Conservation (phyloP, 2,888 invertebrate species). For the Hirtodrosophila alboralis region DNA sequence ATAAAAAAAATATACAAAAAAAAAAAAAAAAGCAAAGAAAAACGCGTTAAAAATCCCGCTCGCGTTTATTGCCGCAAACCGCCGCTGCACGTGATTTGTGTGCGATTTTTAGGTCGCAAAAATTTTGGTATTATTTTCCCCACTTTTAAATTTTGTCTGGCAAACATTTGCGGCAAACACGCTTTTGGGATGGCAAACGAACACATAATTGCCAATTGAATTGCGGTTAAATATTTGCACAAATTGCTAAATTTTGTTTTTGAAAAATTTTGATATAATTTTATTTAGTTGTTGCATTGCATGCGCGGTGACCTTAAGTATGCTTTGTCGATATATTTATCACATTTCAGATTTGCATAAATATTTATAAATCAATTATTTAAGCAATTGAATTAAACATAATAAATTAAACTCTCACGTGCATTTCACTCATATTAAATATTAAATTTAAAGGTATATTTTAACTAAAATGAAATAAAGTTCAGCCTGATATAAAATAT, state of each 20-base stretch:
- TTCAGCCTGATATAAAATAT: no score
- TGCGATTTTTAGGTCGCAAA: constrained; percentile 50
- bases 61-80: constrained; percentile 65
- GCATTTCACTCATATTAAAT: no score
- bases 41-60: constrained; percentile 51
- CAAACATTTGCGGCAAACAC: constrained; percentile 38
- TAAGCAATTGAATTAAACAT: constrained; percentile 9
- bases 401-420: neutral
- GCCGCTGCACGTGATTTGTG: constrained; percentile 67
- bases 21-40: neutral
- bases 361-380: constrained; percentile 29
- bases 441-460: no score
- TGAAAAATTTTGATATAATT: constrained; percentile 11
- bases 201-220: constrained; percentile 51
- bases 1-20: constrained; percentile 6
- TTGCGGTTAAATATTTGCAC: constrained; percentile 65
- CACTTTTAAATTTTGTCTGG: constrained; percentile 31
- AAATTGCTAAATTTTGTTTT: constrained; percentile 38
- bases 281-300: constrained; percentile 5
- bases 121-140: constrained; percentile 31
- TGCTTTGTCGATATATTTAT: neutral
- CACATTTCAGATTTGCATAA: neutral
- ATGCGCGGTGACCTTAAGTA: constrained; percentile 1
- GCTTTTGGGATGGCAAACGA: constrained; percentile 19
- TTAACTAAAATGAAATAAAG: no score